Conservation (phyloP, 1,140 invertebrate genomes). For the Hylaeus anthracinus region DNA sequence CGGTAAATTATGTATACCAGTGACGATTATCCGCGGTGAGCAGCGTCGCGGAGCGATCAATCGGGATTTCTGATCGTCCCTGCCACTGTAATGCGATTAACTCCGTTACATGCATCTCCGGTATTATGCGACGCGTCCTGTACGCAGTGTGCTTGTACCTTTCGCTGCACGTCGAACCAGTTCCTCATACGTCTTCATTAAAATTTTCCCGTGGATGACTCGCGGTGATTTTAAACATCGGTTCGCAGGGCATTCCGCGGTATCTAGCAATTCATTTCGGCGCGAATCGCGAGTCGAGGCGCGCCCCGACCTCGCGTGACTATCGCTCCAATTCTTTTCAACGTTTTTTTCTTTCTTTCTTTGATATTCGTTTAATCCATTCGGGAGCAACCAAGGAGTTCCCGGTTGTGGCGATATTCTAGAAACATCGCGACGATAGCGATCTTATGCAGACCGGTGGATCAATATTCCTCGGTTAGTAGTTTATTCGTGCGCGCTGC, state of each 20-base stretch:
- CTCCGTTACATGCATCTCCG: constrained; percentile 39
- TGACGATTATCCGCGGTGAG: not conserved
- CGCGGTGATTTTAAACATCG: not conserved
- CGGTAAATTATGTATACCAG: not conserved
- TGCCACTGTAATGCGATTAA: constrained; percentile 53
- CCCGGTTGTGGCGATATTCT: not conserved
- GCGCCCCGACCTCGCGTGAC: constrained; percentile 53
- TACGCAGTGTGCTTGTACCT: constrained; percentile 6
- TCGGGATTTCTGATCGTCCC: constrained; percentile 53
- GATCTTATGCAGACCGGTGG: constrained; percentile 25
- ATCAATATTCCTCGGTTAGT: constrained; percentile 29
- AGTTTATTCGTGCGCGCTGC: constrained; percentile 7
- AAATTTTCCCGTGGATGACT: constrained; percentile 14
- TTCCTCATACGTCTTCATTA: constrained; percentile 46
- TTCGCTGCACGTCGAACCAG: constrained; percentile 31
- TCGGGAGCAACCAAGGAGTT: not conserved
- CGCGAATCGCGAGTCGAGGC: constrained; percentile 38
- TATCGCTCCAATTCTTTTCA: constrained; percentile 8
- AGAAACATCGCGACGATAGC: constrained; percentile 27
- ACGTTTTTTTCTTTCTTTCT: constrained; percentile 32
- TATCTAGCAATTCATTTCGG: constrained; percentile 37
- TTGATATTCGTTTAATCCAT: constrained; percentile 41
- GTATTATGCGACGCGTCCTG: constrained; percentile 30
- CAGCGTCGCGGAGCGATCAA: constrained; percentile 11
- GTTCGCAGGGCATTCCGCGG: not conserved